Evolutionary conservation across 2,113 vertebrate genomes (phyloP).

Genomic region (Fukomys damarensis): DNA sequence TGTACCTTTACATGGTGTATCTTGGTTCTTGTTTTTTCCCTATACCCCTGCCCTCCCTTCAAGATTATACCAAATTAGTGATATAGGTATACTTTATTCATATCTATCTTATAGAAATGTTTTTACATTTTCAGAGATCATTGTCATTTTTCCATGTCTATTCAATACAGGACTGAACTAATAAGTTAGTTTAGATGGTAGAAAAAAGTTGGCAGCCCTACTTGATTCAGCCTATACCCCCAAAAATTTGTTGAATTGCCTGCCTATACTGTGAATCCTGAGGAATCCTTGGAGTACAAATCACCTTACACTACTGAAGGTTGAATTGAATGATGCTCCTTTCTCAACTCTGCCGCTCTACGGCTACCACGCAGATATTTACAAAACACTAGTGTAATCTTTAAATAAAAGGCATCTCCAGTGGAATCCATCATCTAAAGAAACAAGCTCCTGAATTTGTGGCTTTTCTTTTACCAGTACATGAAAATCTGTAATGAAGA

Average conservation of each 20-base stretch:
- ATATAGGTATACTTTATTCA: neutral
- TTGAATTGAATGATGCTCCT: neutral
- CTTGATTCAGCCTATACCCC: fast-evolving
- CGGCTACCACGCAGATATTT: no score
- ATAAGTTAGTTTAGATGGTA: neutral
- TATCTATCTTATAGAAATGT: neutral
- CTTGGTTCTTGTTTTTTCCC: no score
- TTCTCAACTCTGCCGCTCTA: no score
- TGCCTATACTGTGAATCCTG: neutral
- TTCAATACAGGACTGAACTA: neutral
- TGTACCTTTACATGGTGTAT: no score
- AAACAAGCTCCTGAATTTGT: neutral
- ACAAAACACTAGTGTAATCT: no score
- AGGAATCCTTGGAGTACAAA: neutral
- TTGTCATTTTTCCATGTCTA: neutral
- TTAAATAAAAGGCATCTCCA: no score
- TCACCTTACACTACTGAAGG: neutral
- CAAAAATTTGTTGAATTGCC: neutral
- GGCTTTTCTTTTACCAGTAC: neutral
- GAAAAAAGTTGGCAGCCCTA: neutral
- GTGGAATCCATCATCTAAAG: no score
- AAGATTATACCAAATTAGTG: neutral
- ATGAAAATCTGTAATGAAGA: neutral
- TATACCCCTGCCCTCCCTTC: no score
- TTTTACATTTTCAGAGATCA: neutral